A percentile compares a stretch with the other conserved stretches of the same genome.
phyloP scores from a whole-genome alignment of 2,113 vertebrate genomes.

The Planiliza haematocheilus region DNA sequence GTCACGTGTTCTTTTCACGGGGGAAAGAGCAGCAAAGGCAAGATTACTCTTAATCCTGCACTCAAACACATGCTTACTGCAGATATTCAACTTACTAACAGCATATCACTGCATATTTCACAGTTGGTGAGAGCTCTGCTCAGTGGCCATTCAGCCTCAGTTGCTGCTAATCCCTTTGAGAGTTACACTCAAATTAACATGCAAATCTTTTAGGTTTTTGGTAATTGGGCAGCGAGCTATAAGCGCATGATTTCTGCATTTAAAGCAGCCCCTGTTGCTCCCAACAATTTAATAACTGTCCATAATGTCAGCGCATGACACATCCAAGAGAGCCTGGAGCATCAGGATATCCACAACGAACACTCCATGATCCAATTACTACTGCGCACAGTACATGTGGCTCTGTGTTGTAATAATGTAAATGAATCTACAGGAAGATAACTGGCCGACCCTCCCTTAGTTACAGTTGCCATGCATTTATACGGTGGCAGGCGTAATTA shows the following conservation, averaged over 20 bases:
- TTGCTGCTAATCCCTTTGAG: constrained; percentile 48
- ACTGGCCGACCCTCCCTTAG: neutral
- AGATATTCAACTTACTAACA: constrained; percentile 23
- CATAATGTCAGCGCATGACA: neutral
- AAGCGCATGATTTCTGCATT: constrained; percentile 12
- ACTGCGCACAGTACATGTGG: neutral
- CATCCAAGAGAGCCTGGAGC: neutral
- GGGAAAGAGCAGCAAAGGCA: constrained; percentile 12
- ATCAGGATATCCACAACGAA: neutral
- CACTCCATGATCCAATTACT: constrained; percentile 5
- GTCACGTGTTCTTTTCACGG: constrained; percentile 16
- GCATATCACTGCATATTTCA: constrained; percentile 26
- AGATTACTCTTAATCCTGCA: constrained; percentile 43
- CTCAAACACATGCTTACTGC: constrained; percentile 36
- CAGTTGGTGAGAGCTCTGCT: constrained; percentile 37
- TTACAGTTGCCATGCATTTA: constrained; percentile 2
- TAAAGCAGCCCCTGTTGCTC: constrained; percentile 4
- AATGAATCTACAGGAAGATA: constrained; percentile 18
- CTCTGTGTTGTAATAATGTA: constrained; percentile 15
- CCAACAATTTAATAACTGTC: neutral
- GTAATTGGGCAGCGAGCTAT: constrained; percentile 17
- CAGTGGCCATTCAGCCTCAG: constrained; percentile 38
- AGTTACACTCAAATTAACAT: constrained; percentile 46
- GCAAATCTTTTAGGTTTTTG: constrained; percentile 45
- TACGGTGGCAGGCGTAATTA: too few species aligned